Evolutionary conservation across 2,888 invertebrate genomes (phyloP).

Genomic region (Chloroclystis v-ata): DNA sequence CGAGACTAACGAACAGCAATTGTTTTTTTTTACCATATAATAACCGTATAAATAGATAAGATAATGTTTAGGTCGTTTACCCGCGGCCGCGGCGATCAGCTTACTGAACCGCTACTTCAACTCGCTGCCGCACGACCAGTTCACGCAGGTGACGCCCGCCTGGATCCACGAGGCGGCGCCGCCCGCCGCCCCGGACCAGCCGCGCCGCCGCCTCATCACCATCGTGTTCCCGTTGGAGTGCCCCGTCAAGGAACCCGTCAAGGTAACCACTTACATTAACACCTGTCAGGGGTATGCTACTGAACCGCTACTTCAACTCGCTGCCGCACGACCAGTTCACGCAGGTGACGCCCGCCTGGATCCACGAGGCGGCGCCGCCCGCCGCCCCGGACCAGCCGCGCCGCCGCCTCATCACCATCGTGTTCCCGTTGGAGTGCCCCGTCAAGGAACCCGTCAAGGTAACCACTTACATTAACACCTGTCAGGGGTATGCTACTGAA

Average conservation of each 20-base stretch:
- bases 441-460: constrained; percentile 84
- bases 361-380: constrained; percentile 43
- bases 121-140: constrained; percentile 87
- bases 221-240: constrained; percentile 88
- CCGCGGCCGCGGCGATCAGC: constrained; percentile 79
- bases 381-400: too few species aligned
- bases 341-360: constrained; percentile 62
- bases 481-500: too few species aligned
- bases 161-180: constrained; percentile 55
- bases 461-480: too few species aligned
- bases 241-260: constrained; percentile 82
- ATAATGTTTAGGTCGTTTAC: constrained; percentile 57
- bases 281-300: constrained; percentile 81
- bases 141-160: constrained; percentile 76
- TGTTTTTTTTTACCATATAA: too few species aligned
- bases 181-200: too few species aligned
- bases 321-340: constrained; percentile 90
- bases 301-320: constrained; percentile 88
- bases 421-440: constrained; percentile 88
- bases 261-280: constrained; percentile 77
- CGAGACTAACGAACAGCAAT: too few species aligned
- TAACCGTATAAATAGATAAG: too few species aligned
- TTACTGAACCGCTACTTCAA: constrained; percentile 89
- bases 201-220: constrained; percentile 64
- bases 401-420: constrained; percentile 76